phyloP scores from a whole-genome alignment of 1,140 invertebrate genomes.

The Drosophila tsacasi region DNA sequence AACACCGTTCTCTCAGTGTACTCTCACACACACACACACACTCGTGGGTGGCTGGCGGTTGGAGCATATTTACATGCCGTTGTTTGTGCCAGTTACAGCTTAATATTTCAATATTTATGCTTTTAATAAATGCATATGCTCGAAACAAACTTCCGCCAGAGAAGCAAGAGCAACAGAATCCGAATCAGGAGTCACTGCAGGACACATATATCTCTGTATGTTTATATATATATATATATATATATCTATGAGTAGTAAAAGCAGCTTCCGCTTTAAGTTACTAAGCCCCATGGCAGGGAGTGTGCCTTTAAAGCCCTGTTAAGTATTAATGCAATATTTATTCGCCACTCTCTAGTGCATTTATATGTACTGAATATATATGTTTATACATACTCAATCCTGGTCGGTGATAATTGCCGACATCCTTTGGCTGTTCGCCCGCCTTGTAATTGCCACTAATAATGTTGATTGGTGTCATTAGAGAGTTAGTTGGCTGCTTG shows the following conservation, averaged over 20 bases:
- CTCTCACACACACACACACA: neutral
- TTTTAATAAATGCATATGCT: conserved; percentile 83
- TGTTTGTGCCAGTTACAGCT: conserved; percentile 80
- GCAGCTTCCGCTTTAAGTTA: conserved; percentile 32
- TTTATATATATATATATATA: neutral
- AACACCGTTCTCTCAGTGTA: conserved; percentile 1
- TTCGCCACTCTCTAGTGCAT: neutral
- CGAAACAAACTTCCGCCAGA: conserved; percentile 72
- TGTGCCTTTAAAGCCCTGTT: conserved; percentile 33
- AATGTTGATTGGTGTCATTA: conserved; percentile 49
- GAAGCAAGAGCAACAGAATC: conserved; percentile 35
- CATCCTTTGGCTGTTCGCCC: conserved; percentile 19
- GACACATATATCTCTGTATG: neutral
- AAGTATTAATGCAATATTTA: conserved; percentile 41
- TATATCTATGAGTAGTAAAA: neutral
- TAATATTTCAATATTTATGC: conserved; percentile 84
- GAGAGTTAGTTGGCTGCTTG: conserved; percentile 24
- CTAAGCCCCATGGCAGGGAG: neutral
- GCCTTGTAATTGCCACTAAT: conserved; percentile 38
- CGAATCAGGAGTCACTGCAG: conserved; percentile 8
- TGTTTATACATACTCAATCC: too few species aligned
- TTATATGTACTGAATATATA: neutral
- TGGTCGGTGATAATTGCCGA: conserved; percentile 21
- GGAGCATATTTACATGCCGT: conserved; percentile 53
- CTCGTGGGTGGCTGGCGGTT: neutral